Conservation (phyloP, 2,113 vertebrate species). For the Semnornis frantzii region DNA sequence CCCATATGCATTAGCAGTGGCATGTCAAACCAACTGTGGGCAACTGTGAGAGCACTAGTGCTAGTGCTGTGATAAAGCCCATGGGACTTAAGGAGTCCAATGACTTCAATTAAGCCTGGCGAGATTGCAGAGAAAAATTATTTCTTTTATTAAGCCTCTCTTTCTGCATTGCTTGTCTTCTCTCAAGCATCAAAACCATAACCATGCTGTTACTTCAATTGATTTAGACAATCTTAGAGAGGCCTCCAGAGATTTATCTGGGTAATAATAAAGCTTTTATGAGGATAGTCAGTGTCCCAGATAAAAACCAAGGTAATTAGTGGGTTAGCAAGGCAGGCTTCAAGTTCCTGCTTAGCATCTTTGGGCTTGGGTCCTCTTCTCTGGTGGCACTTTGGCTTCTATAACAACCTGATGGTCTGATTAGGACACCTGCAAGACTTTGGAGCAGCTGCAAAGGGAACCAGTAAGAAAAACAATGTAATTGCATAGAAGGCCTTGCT, state of each 20-base stretch:
- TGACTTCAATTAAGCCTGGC: background rate
- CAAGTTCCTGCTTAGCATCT: background rate
- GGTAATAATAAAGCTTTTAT: background rate
- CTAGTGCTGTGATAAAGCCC: background rate
- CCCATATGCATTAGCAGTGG: background rate
- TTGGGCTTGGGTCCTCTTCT: background rate
- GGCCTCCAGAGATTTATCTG: background rate
- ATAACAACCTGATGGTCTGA: background rate
- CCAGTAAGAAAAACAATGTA: background rate
- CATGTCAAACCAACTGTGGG: fast-evolving
- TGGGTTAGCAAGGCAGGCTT: background rate
- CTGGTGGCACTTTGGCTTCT: background rate
- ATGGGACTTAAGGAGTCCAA: background rate
- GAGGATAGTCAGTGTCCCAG: background rate
- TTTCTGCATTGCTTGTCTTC: background rate
- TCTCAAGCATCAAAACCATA: background rate
- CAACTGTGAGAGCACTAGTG: background rate
- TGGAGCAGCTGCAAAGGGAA: background rate
- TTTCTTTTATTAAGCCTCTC: background rate
- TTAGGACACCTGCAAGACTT: background rate
- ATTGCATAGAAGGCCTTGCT: background rate
- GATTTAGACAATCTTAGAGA: background rate
- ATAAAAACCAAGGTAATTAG: conserved; percentile 19
- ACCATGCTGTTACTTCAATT: background rate
- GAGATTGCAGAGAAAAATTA: background rate